A percentile compares a stretch with the other conserved stretches of the same genome.
Conservation (phyloP, 2,888 invertebrate genomes). For the Eupelmus urozonus region DNA sequence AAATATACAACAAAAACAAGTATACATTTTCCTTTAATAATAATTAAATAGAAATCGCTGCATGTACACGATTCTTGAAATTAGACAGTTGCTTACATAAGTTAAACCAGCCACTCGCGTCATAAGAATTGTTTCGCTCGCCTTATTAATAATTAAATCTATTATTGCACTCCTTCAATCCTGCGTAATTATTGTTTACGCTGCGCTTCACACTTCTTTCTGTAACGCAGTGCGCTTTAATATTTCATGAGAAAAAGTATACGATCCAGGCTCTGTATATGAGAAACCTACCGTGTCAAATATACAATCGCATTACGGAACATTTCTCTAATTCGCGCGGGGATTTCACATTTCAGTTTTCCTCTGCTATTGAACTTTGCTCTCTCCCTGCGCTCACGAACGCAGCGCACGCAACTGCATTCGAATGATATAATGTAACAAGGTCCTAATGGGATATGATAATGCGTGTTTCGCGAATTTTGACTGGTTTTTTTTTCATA, state of each 20-base stretch:
- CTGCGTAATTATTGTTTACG: slow-evolving; percentile 7
- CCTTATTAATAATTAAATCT: slow-evolving; percentile 16
- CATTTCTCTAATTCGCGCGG: background rate
- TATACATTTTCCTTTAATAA: too few relatives aligned
- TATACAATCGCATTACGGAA: slow-evolving; percentile 39
- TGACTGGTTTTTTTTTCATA: too few relatives aligned
- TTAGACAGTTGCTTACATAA: too few relatives aligned
- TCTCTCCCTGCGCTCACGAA: too few relatives aligned
- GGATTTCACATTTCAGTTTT: slow-evolving; percentile 18
- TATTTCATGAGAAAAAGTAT: slow-evolving; percentile 44
- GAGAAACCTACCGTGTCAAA: slow-evolving; percentile 31
- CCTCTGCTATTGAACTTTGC: slow-evolving; percentile 29
- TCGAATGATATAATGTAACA: too few relatives aligned
- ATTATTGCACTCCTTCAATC: slow-evolving; percentile 21
- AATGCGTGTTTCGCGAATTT: too few relatives aligned
- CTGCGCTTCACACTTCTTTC: slow-evolving; percentile 8
- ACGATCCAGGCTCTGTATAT: background rate
- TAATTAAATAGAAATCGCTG: too few relatives aligned
- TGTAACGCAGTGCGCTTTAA: slow-evolving; percentile 18
- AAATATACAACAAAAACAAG: too few relatives aligned
- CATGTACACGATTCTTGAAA: too few relatives aligned
- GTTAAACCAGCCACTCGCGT: too few relatives aligned
- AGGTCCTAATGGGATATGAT: too few relatives aligned
- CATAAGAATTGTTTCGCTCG: background rate
- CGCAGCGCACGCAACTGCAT: too few relatives aligned